Percentiles rank a stretch among this genome's conserved stretches.
These are phyloP conservation scores for Lasiurus borealis DNA, from an alignment of 2,113 vertebrate genomes.

Conservation along the genomic window DNA sequence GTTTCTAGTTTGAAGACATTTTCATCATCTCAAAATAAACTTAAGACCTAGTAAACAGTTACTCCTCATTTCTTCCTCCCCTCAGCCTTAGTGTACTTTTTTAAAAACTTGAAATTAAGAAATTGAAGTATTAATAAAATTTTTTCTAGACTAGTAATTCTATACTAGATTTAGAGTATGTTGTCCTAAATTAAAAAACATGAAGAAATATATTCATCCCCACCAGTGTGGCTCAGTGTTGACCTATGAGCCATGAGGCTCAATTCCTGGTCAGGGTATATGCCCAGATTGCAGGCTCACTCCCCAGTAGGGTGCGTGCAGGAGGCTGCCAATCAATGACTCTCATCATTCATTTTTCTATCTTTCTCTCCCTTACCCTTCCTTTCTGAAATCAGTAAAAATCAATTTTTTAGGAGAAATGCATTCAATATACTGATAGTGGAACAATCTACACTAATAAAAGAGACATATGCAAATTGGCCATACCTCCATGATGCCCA, in stretches of 20 bases:
- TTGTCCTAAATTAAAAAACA: constrained; percentile 9
- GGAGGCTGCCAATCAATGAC: no score
- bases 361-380: no score
- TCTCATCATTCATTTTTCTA: no score
- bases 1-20: constrained; percentile 7
- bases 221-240: no score
- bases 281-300: no score
- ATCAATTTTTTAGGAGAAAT: background rate
- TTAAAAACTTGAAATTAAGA: constrained; percentile 32
- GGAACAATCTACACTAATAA: background rate
- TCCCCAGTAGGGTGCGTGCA: no score
- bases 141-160: background rate
- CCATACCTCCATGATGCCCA: no score
- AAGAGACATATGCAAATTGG: no score
- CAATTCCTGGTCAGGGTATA: no score
- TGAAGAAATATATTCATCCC: constrained; percentile 10
- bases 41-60: background rate
- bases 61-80: background rate
- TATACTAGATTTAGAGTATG: background rate
- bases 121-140: background rate
- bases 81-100: background rate
- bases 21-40: constrained; percentile 3
- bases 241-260: no score
- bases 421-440: background rate
- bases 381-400: no score